Evolutionary conservation across 2,797 vertebrate species (phyloP).

Genomic region (Halcyon leucocephala): DNA sequence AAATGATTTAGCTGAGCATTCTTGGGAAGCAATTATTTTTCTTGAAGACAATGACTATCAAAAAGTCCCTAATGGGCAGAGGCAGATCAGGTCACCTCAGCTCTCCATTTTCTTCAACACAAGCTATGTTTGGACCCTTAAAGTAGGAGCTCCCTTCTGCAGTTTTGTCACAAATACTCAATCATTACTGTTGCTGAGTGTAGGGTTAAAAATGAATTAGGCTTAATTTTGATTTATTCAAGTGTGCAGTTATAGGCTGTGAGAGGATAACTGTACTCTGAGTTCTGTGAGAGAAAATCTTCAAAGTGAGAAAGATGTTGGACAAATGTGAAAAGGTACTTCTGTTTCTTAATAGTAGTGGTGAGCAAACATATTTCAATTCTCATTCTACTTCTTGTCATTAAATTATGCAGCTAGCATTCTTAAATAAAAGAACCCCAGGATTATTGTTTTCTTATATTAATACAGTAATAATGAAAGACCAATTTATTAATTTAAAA

Average conservation of each 20-base stretch:
- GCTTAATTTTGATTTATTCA: constrained; percentile 47
- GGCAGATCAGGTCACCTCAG: constrained; percentile 76
- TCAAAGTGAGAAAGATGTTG: neutral
- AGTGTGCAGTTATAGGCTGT: neutral
- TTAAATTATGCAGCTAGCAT: neutral
- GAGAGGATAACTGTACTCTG: constrained; percentile 32
- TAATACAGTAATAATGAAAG: neutral
- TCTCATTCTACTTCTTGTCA: neutral
- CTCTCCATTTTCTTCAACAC: constrained; percentile 64
- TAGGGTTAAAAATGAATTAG: constrained; percentile 55
- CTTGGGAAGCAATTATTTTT: constrained; percentile 81
- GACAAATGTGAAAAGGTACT: constrained; percentile 12
- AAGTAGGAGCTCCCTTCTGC: constrained; percentile 21
- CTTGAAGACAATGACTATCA: constrained; percentile 76
- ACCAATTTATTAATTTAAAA: constrained; percentile 36
- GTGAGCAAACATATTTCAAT: neutral
- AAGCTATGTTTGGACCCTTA: constrained; percentile 37
- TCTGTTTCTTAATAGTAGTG: neutral
- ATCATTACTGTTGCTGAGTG: constrained; percentile 36
- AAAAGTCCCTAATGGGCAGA: constrained; percentile 72
- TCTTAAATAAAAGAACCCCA: neutral
- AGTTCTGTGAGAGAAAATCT: constrained; percentile 11
- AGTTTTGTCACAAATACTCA: constrained; percentile 57
- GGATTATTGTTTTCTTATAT: neutral
- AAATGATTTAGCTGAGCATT: constrained; percentile 78